Evolutionary conservation across 1,140 invertebrate species (phyloP), one percentile per base, ranked within the genome.

Genomic region (Goniozus legneri): DNA sequence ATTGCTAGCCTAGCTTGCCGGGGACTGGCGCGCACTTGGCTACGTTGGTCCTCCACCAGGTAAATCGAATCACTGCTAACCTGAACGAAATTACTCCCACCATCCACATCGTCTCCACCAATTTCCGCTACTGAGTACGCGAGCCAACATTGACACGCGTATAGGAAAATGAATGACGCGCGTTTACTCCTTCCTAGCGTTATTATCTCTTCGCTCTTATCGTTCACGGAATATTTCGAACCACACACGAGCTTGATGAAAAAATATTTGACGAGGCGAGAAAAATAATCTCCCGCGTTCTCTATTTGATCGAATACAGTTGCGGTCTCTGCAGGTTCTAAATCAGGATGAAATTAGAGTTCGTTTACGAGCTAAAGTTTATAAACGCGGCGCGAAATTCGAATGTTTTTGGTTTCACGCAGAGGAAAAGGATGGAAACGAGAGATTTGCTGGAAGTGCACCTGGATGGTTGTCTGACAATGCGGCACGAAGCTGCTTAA

Each of bases 41-140:
- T 21, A 22, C 44, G 40, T 36, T 48, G 48, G 47, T 56, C 58
- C 54, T 39, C 44, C n/a, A n/a, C 49, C 52, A 54, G 51, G 52
- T 59, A 65, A 64, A 65, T 65, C 62, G 62, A 65, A 65, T 65
- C 61, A 64, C 54, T 41, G 34, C 24, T 40, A 44, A 36, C 30
- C 44, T 47, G 43, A 49, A 50, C 34, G 41, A 47, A 47, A 37
- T 52, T 46, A 51, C 21, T 40, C 36, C 18, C 24, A n/a, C n/a
- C n/a, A n/a, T n/a, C n/a, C n/a, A n/a, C n/a, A n/a, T 41, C 39
- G 42, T 39, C 14, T 40, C 13, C 49, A 21, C 54, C 48, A 52
- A 49, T 58, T 52, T 49, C 41, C 32, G 35, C 14, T n/a, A 22
- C 20, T 43, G 34, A 44, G 35, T 52, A 33, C 30, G 41, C 45